phyloP scores from a whole-genome alignment of 2,888 invertebrate genomes.

The Drosophila nr. perissopoda region DNA sequence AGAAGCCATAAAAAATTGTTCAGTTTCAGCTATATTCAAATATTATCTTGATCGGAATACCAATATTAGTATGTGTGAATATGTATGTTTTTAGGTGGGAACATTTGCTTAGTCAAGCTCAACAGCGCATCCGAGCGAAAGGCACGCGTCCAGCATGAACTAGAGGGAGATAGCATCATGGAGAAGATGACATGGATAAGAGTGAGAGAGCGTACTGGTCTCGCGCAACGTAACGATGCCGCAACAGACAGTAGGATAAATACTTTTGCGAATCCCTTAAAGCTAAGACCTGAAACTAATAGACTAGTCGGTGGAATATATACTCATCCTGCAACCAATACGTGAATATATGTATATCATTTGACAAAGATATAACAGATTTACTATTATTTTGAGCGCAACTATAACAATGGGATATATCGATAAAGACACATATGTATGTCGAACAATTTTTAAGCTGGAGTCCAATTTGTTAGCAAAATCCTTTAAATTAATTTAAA shows the following conservation, averaged over 20 bases:
- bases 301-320: not conserved
- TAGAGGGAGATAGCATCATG: conserved; percentile 2
- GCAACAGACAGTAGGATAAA: not conserved
- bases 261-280: not conserved
- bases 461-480: not conserved
- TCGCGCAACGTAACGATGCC: not conserved
- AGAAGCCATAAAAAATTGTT: not conserved
- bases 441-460: no score
- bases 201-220: not conserved
- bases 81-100: not conserved
- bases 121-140: not conserved
- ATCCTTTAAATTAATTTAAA: fast-evolving
- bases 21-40: not conserved
- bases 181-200: not conserved
- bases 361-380: not conserved
- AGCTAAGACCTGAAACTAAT: not conserved
- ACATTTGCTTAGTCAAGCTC: not conserved
- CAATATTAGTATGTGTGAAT: not conserved
- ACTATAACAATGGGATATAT: not conserved
- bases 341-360: no score
- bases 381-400: not conserved
- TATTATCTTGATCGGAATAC: not conserved
- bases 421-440: not conserved
- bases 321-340: not conserved
- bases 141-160: not conserved